Evolutionary conservation across 2,888 invertebrate species (phyloP).

Genomic region (Drosophila kokeensis): DNA sequence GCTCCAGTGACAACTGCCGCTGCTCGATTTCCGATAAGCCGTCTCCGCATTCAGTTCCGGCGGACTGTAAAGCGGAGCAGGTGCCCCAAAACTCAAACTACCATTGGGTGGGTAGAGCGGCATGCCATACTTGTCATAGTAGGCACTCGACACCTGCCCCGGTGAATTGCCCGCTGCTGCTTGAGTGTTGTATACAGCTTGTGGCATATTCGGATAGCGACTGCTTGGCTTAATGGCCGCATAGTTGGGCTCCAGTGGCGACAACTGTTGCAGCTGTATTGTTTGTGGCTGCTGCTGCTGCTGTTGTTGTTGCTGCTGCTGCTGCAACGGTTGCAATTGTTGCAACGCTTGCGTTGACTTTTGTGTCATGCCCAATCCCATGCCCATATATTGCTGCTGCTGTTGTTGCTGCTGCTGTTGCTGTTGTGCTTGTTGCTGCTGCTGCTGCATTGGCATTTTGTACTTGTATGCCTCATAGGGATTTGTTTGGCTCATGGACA

Average conservation of each 20-base stretch:
- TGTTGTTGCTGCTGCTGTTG: slow-evolving; percentile 36
- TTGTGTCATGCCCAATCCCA: slow-evolving; percentile 23
- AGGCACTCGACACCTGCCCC: slow-evolving; percentile 24
- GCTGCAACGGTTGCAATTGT: slow-evolving; percentile 29
- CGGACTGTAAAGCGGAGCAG: slow-evolving; percentile 65
- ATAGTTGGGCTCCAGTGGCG: slow-evolving; percentile 68
- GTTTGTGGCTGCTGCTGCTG: slow-evolving; percentile 16
- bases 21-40: slow-evolving; percentile 67
- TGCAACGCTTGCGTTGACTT: slow-evolving; percentile 33
- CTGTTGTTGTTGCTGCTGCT: slow-evolving; percentile 21
- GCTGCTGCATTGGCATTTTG: slow-evolving; percentile 35
- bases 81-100: slow-evolving; percentile 35
- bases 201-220: slow-evolving; percentile 58
- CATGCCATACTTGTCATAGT: slow-evolving; percentile 78
- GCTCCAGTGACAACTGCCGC: slow-evolving; percentile 70
- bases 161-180: slow-evolving; percentile 5
- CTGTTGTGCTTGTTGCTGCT: slow-evolving; percentile 28
- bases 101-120: slow-evolving; percentile 61
- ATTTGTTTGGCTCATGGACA: slow-evolving; percentile 27
- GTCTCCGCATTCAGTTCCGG: slow-evolving; percentile 52
- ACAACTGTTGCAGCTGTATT: slow-evolving; percentile 55
- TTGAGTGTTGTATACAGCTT: slow-evolving; percentile 20
- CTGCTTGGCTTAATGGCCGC: slow-evolving; percentile 71
- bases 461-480: slow-evolving; percentile 53
- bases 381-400: slow-evolving; percentile 29